Evolutionary conservation across 1,140 invertebrate species (phyloP), one percentile per base, ranked within the genome.

Genomic region (Megalonaias nervosa): DNA sequence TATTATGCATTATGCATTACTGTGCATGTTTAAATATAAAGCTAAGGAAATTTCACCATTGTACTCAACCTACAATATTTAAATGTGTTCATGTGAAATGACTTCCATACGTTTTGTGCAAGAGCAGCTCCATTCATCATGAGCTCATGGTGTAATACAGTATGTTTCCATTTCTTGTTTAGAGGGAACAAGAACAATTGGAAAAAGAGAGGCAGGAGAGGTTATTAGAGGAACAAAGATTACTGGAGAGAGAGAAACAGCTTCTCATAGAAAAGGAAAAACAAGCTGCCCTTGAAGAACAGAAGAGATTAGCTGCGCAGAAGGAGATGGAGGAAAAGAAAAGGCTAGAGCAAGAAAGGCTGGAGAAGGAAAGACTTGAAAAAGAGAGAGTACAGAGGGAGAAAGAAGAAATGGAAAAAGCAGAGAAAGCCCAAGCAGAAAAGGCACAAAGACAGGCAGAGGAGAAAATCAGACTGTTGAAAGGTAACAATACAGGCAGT

Each of bases 371-470:
- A 38, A 77, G 56, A 57, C 38, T 64, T n/a, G 74, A 68, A 38
- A 62, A 48, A 26, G 74, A 67, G 71, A 72, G 68, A 74, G 67
- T 77, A 64, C 65, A 83, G 23, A 65, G 71, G 59, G 82, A 81
- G 31, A 77, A 70, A 19, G 65, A 59, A n/a, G 74, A 74, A 48
- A 78, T 64, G 61, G 77, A 81, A n/a, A 66, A 69, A 60, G 67
- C 75, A 55, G 85, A 83, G 17, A 73, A 78, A 68, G 78, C 77
- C 38, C 79, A 61, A 85, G 68, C 73, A 73, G 82, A 83, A 23
- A 61, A 82, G 65, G 82, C 83, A 4, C 71, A 72, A 57, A 74
- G 58, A 68, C 58, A 78, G 67, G 85, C 83, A 17, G 82, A 86
- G 62, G 84, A 84, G 38, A 84, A 83, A 81, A 59, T 85, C 2